A percentile compares a stretch with the other conserved stretches of the same genome.
Conservation (phyloP, 2,113 vertebrate species). For the Tapirus terrestris region DNA sequence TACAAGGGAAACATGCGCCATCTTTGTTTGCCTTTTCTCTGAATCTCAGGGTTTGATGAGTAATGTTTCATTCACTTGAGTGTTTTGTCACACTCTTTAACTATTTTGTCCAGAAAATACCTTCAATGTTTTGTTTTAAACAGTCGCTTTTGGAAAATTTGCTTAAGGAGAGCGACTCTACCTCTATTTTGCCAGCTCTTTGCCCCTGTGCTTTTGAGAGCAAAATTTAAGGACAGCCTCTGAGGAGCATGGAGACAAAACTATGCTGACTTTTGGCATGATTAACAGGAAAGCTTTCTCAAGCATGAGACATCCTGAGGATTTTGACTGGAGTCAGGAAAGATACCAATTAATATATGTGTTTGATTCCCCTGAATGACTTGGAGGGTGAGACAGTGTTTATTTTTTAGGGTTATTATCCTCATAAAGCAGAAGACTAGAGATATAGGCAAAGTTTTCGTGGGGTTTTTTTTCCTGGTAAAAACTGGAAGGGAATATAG, state of each 20-base stretch:
- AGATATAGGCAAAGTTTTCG: background rate
- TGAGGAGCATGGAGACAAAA: background rate
- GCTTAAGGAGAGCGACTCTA: background rate
- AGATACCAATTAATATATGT: background rate
- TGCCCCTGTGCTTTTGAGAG: background rate
- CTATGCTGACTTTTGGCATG: no score
- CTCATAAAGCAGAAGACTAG: background rate
- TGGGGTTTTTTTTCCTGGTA: background rate
- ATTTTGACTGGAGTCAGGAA: background rate
- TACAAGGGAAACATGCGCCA: fast-evolving
- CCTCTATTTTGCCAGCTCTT: background rate
- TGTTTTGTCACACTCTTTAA: background rate
- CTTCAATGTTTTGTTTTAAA: background rate
- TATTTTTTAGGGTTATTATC: background rate
- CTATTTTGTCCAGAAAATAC: background rate
- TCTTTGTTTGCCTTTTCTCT: background rate
- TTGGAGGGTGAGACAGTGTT: no score
- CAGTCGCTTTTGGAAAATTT: background rate
- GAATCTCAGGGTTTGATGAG: background rate
- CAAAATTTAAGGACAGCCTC: background rate
- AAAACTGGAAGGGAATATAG: background rate
- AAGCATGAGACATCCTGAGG: background rate
- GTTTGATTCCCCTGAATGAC: background rate
- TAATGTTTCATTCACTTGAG: background rate
- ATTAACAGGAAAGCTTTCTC: background rate